phyloP scores from a whole-genome alignment of 2,113 vertebrate species.

The Ibidorhyncha struthersii region DNA sequence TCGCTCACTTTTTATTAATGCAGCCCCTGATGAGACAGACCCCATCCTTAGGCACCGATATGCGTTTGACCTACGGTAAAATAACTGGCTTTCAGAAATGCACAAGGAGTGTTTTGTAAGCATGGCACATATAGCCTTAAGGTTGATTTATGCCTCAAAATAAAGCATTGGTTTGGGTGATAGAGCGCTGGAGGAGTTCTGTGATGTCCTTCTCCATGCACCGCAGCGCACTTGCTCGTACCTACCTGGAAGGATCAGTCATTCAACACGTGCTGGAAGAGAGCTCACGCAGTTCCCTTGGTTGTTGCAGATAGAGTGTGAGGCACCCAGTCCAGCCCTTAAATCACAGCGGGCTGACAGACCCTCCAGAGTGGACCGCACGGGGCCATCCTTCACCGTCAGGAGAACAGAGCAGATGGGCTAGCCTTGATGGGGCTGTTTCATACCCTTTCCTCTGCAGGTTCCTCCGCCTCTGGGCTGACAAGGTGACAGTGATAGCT shows the following conservation, averaged over 20 bases:
- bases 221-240: background rate
- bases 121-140: background rate
- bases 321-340: background rate
- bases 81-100: background rate
- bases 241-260: background rate
- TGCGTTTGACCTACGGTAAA: background rate
- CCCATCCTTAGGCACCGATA: background rate
- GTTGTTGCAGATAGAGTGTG: background rate
- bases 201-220: background rate
- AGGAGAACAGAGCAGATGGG: background rate
- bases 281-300: rapidly evolving
- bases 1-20: background rate
- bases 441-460: background rate
- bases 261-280: background rate
- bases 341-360: background rate
- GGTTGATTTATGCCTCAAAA: conserved; percentile 8
- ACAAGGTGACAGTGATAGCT: background rate
- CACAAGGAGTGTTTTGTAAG: background rate
- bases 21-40: background rate
- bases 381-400: background rate
- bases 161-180: background rate
- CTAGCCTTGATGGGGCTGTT: background rate
- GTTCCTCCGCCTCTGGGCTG: background rate
- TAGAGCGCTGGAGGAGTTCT: background rate
- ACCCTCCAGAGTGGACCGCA: background rate